Evolutionary conservation across 2,113 vertebrate species (phyloP), one percentile per base, ranked within the genome.

Genomic region (Romanogobio albipinnatus): DNA sequence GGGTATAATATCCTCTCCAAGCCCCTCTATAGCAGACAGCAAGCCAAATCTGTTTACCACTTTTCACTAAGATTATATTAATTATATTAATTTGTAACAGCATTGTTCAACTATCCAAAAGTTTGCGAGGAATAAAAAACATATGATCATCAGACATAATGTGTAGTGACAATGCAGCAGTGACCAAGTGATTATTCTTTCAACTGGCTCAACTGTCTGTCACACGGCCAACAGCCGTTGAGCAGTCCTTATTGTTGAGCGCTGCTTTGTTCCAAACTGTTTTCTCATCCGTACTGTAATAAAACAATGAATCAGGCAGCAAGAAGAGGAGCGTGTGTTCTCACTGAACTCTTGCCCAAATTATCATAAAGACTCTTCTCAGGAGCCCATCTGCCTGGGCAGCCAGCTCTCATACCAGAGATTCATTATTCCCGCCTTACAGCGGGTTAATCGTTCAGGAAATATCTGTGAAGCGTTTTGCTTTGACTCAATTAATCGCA

Each of bases 361-460:
- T 62, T 19, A 49, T 36, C 59, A 79, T 56, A 76, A 83, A 86
- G 61, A 79, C 68, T 80, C 64, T 71, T 62, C 61, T 61, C 77
- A 22, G n/a, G 51, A 76, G 59, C 51, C 66, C 77, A 47, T 68
- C 59, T 82, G 83, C 77, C 36, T 56, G 76, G 36, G 33, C 62
- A 45, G 43, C 73, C 45, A 64, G 70, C 77, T 74, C 84, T 81
- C 74, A 80, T 26, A 76, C 61, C 59, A 76, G 53, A 74, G 64
- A 56, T 81, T 75, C 29, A 81, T 75, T 83, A 56, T 24, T 39
- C 24, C 39, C 59, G 6, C 26, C 47, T 89, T 75, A 85, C 81
- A n/a, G 74, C 78, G 58, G 80, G 85, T 85, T 86, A 86, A 89
- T 88, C 76, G 70, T 86, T 71, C 73, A 85, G 87, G 71, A 83